Percentiles rank a stretch among this genome's conserved stretches.
phyloP scores from a whole-genome alignment of 2,113 vertebrate species.

The Zootoca vivipara region DNA sequence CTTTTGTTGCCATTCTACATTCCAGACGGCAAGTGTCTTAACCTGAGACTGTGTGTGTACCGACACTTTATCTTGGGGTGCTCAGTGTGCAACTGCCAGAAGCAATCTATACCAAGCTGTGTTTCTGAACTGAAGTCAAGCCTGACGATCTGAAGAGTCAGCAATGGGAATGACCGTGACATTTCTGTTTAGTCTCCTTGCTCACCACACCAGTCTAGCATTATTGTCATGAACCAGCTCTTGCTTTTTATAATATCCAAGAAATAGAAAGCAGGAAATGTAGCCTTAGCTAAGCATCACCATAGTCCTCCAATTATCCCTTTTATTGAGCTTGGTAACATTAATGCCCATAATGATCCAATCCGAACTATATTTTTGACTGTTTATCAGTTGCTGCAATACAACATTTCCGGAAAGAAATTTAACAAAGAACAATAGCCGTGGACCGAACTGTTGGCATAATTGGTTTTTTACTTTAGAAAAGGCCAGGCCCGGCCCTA shows the following conservation, averaged over 20 bases:
- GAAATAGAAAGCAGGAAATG: neutral
- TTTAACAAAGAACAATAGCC: neutral
- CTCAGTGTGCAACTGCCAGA: neutral
- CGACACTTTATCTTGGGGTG: neutral
- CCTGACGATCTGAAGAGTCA: neutral
- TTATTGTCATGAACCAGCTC: neutral
- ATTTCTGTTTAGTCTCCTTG: neutral
- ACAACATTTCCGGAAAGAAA: neutral
- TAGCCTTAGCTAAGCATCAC: neutral
- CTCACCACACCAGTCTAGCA: neutral
- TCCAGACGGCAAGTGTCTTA: neutral
- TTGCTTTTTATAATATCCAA: neutral
- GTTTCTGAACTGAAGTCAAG: neutral
- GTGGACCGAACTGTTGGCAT: neutral
- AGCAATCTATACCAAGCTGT: slow-evolving; percentile 2
- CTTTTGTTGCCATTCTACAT: neutral
- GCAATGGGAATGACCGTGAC: neutral
- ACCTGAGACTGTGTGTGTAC: neutral
- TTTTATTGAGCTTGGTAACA: neutral
- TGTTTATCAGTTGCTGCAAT: neutral
- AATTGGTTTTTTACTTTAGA: neutral
- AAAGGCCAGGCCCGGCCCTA: neutral
- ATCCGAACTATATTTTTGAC: neutral
- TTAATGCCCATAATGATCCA: neutral
- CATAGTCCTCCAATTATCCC: neutral